Evolutionary conservation across 2,797 vertebrate genomes (phyloP).

Genomic region (Pangasius sanitwongsei): DNA sequence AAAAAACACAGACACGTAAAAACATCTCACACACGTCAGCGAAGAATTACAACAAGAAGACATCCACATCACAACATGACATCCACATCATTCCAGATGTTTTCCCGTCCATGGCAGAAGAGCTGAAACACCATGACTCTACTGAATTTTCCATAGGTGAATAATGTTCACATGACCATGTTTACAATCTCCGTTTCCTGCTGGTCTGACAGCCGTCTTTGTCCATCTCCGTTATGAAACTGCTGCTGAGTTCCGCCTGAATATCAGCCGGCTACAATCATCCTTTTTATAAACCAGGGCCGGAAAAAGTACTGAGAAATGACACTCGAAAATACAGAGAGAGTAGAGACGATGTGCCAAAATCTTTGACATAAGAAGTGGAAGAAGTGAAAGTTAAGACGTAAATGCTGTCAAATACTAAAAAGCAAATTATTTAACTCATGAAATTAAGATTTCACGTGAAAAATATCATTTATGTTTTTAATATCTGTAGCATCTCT

Average conservation of each 20-base stretch:
- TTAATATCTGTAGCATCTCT: background rate
- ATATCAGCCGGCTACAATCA: background rate
- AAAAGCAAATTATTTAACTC: too few relatives aligned
- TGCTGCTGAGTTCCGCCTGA: background rate
- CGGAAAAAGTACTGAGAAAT: background rate
- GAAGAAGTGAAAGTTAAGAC: too few relatives aligned
- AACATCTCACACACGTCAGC: too few relatives aligned
- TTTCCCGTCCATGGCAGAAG: background rate
- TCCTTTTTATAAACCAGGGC: background rate
- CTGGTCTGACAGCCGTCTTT: background rate
- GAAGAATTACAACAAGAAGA: too few relatives aligned
- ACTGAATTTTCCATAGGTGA: background rate
- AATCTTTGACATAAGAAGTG: too few relatives aligned
- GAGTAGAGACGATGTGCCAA: background rate
- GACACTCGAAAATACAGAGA: background rate
- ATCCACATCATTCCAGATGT: background rate
- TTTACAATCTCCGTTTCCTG: background rate
- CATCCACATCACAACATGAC: background rate
- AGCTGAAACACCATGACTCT: background rate
- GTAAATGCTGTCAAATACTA: too few relatives aligned
- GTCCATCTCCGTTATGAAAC: background rate
- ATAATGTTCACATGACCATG: background rate
- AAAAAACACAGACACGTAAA: background rate
- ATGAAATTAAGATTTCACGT: too few relatives aligned
- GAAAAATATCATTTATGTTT: background rate